Percentiles rank a stretch among this genome's conserved stretches.
phyloP scores from a whole-genome alignment of 2,888 invertebrate species.

The Papilio elwesi region DNA sequence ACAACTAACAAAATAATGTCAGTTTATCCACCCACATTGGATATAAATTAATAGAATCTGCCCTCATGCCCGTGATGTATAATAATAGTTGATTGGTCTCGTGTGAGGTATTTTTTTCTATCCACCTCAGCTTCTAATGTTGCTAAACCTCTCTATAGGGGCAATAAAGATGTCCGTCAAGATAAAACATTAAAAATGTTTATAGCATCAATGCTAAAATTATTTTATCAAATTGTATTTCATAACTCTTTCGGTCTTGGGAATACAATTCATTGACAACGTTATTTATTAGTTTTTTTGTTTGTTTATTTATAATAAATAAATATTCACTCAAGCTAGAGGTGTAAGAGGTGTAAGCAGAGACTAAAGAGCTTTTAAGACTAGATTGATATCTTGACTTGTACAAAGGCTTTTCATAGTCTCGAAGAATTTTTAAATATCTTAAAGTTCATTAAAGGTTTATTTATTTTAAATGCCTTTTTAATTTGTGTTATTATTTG shows the following conservation, averaged over 20 bases:
- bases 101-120: slow-evolving; percentile 83
- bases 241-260: not conserved
- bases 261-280: no score
- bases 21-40: slow-evolving; percentile 83
- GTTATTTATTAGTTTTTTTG: no score
- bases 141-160: slow-evolving; percentile 74
- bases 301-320: no score
- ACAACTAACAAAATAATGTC: slow-evolving; percentile 77
- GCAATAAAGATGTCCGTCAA: slow-evolving; percentile 63
- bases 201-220: not conserved
- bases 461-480: no score
- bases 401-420: no score
- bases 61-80: slow-evolving; percentile 79
- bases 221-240: not conserved
- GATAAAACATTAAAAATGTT: slow-evolving; percentile 21
- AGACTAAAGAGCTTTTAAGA: no score
- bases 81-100: slow-evolving; percentile 78
- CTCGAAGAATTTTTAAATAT: no score
- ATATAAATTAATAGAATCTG: slow-evolving; percentile 83
- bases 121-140: slow-evolving; percentile 62
- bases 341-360: no score
- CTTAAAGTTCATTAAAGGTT: no score
- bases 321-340: no score
- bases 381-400: no score
- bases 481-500: no score